Conservation (phyloP, 2,113 vertebrate species). For the Uria lomvia region DNA sequence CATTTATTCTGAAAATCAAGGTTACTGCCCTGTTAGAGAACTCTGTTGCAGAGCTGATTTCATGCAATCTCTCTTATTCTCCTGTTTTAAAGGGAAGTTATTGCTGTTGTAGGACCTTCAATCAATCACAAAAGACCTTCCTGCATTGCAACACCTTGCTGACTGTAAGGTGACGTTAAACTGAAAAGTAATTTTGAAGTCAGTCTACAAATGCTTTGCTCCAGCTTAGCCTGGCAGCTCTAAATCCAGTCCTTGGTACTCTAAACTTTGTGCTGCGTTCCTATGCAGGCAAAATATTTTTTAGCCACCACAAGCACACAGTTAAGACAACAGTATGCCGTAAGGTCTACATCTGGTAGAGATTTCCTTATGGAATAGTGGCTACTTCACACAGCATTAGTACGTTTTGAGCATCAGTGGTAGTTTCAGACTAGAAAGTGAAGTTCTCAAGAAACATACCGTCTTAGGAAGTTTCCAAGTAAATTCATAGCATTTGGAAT, state of each 20-base stretch:
- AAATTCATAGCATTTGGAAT: not conserved
- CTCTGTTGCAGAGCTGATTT: not conserved
- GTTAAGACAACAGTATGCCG: not conserved
- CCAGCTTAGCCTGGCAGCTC: not conserved
- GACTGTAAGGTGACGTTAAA: not conserved
- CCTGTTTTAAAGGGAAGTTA: not conserved
- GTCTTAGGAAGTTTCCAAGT: not conserved
- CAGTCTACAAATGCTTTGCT: not conserved
- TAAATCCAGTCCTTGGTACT: not conserved
- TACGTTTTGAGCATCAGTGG: not conserved
- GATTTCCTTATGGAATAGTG: not conserved
- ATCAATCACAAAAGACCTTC: not conserved
- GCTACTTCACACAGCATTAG: not conserved
- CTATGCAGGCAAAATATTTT: not conserved
- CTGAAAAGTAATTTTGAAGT: not conserved
- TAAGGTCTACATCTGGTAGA: not conserved
- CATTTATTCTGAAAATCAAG: not conserved
- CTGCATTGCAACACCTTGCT: not conserved
- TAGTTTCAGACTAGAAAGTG: not conserved
- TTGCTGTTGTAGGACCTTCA: not conserved
- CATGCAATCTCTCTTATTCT: not conserved
- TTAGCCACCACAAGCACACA: not conserved
- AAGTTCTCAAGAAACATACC: not conserved
- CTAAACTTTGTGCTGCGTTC: not conserved
- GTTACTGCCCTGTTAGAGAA: not conserved